These are phyloP conservation scores for Apotomis capreana DNA, from an alignment of 2,888 invertebrate species.

Conservation along the genomic window DNA sequence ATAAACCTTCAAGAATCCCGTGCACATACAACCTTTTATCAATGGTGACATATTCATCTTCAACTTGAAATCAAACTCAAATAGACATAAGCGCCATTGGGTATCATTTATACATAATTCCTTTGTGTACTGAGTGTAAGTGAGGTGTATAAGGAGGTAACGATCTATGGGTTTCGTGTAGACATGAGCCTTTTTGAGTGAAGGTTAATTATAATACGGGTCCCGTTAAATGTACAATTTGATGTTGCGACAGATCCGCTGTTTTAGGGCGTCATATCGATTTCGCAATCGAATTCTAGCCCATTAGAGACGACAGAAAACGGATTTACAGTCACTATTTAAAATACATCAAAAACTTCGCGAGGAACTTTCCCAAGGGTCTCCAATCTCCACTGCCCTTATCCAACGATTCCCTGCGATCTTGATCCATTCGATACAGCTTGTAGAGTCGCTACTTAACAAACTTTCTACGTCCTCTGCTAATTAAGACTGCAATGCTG, in stretches of 20 bases:
- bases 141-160: neutral
- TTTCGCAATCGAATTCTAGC: neutral
- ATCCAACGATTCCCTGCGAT: no score
- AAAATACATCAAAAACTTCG: no score
- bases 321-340: no score
- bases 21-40: neutral
- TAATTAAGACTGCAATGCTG: no score
- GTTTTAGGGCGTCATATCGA: slow-evolving; percentile 19
- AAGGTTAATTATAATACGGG: slow-evolving; percentile 24
- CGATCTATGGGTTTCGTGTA: slow-evolving; percentile 1
- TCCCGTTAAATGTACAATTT: neutral
- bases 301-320: no score
- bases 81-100: neutral
- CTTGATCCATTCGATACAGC: no score
- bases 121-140: neutral
- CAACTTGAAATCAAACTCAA: neutral
- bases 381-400: no score
- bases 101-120: neutral
- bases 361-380: no score
- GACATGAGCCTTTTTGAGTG: slow-evolving; percentile 4
- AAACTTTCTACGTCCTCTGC: no score
- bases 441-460: no score
- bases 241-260: slow-evolving; percentile 9
- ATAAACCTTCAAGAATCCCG: neutral
- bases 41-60: neutral